Evolutionary conservation across 2,888 invertebrate genomes (phyloP).

Genomic region (Agrilus biguttatus): DNA sequence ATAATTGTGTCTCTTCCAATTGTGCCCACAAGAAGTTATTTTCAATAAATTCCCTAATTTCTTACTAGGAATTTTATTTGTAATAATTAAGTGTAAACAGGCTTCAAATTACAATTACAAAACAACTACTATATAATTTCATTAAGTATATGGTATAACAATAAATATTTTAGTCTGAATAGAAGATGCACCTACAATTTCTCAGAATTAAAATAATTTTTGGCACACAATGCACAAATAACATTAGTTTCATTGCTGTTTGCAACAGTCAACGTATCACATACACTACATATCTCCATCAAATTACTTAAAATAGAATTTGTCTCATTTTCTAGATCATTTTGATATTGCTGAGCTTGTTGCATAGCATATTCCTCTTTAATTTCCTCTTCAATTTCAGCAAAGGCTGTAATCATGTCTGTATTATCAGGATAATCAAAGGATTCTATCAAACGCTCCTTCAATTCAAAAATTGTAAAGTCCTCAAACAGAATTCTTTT

Average conservation of each 20-base stretch:
- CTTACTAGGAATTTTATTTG: too few relatives aligned
- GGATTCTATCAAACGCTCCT: conserved; percentile 12
- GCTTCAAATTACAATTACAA: too few relatives aligned
- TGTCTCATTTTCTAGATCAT: conserved; percentile 13
- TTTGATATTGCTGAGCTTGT: conserved; percentile 11
- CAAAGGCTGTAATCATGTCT: conserved; percentile 15
- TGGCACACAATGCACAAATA: conserved; percentile 15
- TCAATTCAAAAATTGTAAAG: conserved; percentile 5
- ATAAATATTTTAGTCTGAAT: too few relatives aligned
- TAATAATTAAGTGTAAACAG: too few relatives aligned
- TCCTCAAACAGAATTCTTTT: conserved; percentile 4
- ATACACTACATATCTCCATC: conserved; percentile 13
- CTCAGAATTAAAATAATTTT: conserved; percentile 8
- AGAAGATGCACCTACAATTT: background rate
- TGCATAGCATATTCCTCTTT: conserved; percentile 12
- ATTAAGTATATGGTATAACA: too few relatives aligned
- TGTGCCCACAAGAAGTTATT: too few relatives aligned
- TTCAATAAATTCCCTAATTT: too few relatives aligned
- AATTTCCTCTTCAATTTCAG: conserved; percentile 15
- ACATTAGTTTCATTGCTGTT: conserved; percentile 2
- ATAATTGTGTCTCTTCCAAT: too few relatives aligned
- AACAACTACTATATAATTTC: too few relatives aligned
- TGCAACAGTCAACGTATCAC: conserved; percentile 10
- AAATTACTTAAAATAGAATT: conserved; percentile 13
- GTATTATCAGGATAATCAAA: conserved; percentile 13